phyloP scores from a whole-genome alignment of 2,113 vertebrate genomes.

The Octodon degus region DNA sequence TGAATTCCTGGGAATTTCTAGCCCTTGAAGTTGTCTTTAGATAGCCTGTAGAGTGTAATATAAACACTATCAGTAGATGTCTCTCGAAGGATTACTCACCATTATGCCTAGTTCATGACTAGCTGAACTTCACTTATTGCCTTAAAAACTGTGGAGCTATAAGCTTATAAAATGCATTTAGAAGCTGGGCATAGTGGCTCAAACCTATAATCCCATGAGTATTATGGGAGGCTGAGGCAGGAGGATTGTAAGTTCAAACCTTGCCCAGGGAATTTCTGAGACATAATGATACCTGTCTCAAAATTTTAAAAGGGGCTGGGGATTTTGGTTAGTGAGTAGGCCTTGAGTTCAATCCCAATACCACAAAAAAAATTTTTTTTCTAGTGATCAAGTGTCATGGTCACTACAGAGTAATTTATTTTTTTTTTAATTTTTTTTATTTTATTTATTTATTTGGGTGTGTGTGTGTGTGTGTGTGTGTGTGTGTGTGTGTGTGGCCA shows the following conservation, averaged over 20 bases:
- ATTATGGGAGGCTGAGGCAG: neutral
- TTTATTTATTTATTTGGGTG: no score
- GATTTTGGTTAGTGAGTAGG: neutral
- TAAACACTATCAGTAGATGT: neutral
- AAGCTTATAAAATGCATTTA: neutral
- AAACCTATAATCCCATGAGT: neutral
- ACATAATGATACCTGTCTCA: neutral
- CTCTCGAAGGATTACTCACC: neutral
- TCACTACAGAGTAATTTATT: conserved; percentile 4
- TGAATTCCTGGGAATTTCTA: neutral
- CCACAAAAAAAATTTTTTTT: neutral
- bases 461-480: no score
- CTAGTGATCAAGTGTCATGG: neutral
- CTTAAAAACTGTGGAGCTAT: neutral
- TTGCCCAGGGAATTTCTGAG: neutral
- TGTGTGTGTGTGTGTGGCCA: no score
- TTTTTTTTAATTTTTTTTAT: no score
- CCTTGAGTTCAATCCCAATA: neutral
- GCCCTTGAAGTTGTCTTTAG: neutral
- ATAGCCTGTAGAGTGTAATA: neutral
- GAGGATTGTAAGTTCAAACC: neutral
- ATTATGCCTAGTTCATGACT: neutral
- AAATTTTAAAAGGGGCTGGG: neutral
- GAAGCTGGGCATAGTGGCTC: neutral
- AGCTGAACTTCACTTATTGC: neutral